A percentile compares a stretch with the other conserved stretches of the same genome.
Evolutionary conservation across 2,888 invertebrate species (phyloP).

Genomic region (Liopterus haemorrhoidalis): DNA sequence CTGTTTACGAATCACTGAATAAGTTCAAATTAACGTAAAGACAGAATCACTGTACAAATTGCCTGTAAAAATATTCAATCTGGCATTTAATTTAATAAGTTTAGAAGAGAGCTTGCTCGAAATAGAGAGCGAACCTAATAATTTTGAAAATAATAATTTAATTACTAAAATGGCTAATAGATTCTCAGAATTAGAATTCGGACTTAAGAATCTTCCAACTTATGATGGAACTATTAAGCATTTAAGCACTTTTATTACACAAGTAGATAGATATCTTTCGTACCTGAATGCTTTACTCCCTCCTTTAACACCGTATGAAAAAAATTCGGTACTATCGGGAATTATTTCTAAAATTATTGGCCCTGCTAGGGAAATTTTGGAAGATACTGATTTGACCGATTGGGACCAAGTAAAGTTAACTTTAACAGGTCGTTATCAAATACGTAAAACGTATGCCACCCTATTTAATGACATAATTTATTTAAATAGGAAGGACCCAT

Average conservation of each 20-base stretch:
- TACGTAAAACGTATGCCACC: conserved; percentile 1
- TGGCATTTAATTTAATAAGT: no score
- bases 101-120: no score
- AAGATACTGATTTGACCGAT: not conserved
- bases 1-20: no score
- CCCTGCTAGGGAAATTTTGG: not conserved
- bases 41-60: no score
- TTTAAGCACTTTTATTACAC: conserved; percentile 3
- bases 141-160: no score
- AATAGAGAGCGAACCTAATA: no score
- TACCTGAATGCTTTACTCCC: not conserved
- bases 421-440: not conserved
- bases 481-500: not conserved
- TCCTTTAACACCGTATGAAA: not conserved
- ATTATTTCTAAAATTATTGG: conserved; percentile 2
- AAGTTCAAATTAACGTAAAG: no score
- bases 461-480: conserved; percentile 4
- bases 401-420: not conserved
- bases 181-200: not conserved
- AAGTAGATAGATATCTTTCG: not conserved
- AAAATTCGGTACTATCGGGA: not conserved
- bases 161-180: no score
- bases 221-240: conserved; percentile 4
- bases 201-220: not conserved
- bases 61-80: no score